Percentiles rank a stretch among this genome's conserved stretches.
Conservation (phyloP, 1,140 invertebrate species). For the Mercenaria mercenaria region DNA sequence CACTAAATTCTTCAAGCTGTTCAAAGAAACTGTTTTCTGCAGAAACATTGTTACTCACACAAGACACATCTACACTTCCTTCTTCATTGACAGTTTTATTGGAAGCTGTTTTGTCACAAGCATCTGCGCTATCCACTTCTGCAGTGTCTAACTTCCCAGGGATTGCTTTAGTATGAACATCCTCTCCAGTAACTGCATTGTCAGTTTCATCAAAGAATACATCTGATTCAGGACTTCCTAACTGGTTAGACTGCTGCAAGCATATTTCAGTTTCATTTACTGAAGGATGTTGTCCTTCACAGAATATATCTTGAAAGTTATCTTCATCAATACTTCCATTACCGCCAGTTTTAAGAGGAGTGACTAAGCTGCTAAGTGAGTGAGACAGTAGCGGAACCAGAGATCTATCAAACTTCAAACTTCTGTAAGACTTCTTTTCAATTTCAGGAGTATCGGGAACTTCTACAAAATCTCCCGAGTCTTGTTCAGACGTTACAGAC, state of each 20-base stretch:
- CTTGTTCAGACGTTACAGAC: neutral
- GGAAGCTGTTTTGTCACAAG: too few relatives aligned
- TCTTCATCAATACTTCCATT: neutral
- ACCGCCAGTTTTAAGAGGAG: neutral
- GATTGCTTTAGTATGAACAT: neutral
- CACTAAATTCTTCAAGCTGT: neutral
- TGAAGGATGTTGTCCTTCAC: neutral
- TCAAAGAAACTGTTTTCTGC: neutral
- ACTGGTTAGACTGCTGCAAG: neutral
- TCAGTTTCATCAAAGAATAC: neutral
- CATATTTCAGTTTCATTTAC: neutral
- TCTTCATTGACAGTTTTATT: too few relatives aligned
- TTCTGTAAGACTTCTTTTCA: slow-evolving; percentile 10
- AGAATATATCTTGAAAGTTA: too few relatives aligned
- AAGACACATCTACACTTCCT: neutral
- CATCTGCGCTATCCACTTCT: neutral
- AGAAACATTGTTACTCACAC: neutral
- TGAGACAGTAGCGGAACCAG: neutral
- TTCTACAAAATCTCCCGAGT: neutral
- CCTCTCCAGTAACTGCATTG: neutral
- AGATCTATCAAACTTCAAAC: neutral
- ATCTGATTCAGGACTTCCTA: neutral
- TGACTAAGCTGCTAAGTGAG: neutral
- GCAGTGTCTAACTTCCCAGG: neutral
- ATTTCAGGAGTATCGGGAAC: slow-evolving; percentile 39